Evolutionary conservation across 2,797 vertebrate species (phyloP).

Genomic region (Parotocinclus haroldoi): DNA sequence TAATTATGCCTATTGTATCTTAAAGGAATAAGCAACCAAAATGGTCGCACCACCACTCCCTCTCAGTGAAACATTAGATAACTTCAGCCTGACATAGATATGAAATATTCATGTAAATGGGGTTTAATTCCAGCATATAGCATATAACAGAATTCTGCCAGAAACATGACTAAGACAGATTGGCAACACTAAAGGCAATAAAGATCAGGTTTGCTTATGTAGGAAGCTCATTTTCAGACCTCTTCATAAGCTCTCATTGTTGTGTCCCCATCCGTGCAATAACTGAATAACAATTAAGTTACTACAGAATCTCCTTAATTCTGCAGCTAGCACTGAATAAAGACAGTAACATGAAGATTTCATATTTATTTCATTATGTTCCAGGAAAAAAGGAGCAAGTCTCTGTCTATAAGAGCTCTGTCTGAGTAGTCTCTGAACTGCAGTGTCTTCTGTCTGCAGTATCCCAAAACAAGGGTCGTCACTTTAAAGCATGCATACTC

Average conservation of each 20-base stretch:
- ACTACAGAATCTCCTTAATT: no score
- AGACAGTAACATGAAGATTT: constrained; percentile 20
- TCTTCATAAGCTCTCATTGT: background rate
- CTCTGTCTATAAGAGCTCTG: constrained; percentile 2
- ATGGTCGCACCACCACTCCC: constrained; percentile 27
- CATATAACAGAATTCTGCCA: background rate
- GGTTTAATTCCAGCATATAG: constrained; percentile 17
- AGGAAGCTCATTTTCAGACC: background rate
- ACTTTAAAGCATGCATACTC: constrained; percentile 8
- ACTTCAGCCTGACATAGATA: background rate
- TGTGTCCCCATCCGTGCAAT: background rate
- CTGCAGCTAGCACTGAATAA: no score
- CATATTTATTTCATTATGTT: constrained; percentile 37
- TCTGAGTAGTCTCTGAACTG: constrained; percentile 18
- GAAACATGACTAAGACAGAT: background rate
- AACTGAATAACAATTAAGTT: no score
- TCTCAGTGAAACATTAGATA: constrained; percentile 33
- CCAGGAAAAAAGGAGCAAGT: constrained; percentile 13
- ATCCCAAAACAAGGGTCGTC: constrained; percentile 13
- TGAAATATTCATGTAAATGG: constrained; percentile 9
- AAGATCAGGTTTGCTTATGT: constrained; percentile 12
- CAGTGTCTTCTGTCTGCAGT: constrained; percentile 7
- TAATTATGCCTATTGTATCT: constrained; percentile 27
- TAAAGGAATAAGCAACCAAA: constrained; percentile 42
- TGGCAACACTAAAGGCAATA: constrained; percentile 5